A percentile compares a stretch with the other conserved stretches of the same genome.
Conservation (phyloP, 2,888 invertebrate species). For the Pecten maximus region DNA sequence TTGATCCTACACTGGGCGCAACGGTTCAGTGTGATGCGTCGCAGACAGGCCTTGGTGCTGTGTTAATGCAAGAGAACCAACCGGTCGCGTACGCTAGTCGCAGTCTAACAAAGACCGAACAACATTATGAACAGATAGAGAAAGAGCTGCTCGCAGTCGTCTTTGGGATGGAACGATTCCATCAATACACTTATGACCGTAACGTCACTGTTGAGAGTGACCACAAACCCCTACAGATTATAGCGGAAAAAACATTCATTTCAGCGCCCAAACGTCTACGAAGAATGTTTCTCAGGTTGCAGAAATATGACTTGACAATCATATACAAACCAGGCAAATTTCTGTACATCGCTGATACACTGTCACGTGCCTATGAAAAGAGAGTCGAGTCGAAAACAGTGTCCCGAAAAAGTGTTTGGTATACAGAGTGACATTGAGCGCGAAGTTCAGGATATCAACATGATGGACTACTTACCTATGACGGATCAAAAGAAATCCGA, state of each 20-base stretch:
- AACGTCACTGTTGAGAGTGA: slow-evolving; percentile 55
- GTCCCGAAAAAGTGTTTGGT: not conserved
- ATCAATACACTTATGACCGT: slow-evolving; percentile 60
- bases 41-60: slow-evolving; percentile 61
- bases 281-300: slow-evolving; percentile 62
- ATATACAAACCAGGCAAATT: slow-evolving; percentile 63
- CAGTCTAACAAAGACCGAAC: slow-evolving; percentile 58
- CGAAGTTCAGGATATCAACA: not conserved
- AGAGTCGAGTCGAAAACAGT: too few species aligned
- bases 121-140: slow-evolving; percentile 65
- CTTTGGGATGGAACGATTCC: slow-evolving; percentile 58
- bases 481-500: slow-evolving; percentile 53
- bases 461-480: slow-evolving; percentile 2
- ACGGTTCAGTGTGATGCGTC: slow-evolving; percentile 55
- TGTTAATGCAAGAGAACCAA: slow-evolving; percentile 58
- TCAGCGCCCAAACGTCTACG: slow-evolving; percentile 55
- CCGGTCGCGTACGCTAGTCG: slow-evolving; percentile 60
- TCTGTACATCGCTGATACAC: slow-evolving; percentile 55
- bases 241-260: slow-evolving; percentile 47
- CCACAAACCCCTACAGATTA: slow-evolving; percentile 56
- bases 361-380: slow-evolving; percentile 45
- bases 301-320: slow-evolving; percentile 53
- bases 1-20: slow-evolving; percentile 44
- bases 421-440: not conserved
- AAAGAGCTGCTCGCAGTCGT: slow-evolving; percentile 63